phyloP scores from a whole-genome alignment of 2,797 vertebrate genomes.

The Phrynocephalus forsythii region DNA sequence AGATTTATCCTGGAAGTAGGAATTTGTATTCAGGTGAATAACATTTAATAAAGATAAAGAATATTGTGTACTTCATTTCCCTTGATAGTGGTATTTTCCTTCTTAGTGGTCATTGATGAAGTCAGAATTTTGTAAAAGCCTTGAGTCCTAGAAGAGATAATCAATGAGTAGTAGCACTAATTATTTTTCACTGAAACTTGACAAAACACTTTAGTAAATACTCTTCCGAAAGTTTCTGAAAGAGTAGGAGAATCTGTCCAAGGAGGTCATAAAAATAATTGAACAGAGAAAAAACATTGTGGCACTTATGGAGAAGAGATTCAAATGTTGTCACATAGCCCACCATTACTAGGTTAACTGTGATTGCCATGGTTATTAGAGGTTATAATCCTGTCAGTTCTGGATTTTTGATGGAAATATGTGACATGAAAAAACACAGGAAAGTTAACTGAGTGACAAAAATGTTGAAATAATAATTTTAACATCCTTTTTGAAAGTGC shows the following conservation, averaged over 20 bases:
- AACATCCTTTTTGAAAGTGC: too few species aligned
- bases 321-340: neutral
- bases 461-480: too few species aligned
- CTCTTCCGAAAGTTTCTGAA: neutral
- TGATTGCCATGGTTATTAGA: neutral
- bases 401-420: too few species aligned
- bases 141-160: neutral
- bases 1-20: too few species aligned
- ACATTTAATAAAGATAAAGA: too few species aligned
- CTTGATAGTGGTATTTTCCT: neutral
- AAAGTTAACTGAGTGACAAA: too few species aligned
- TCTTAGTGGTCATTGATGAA: neutral
- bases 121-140: neutral
- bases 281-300: neutral
- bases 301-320: too few species aligned
- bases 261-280: neutral
- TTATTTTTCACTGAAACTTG: neutral
- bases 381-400: neutral
- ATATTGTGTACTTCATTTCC: neutral
- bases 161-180: neutral
- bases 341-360: neutral
- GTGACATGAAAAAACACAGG: too few species aligned
- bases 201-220: too few species aligned
- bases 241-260: neutral
- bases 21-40: too few species aligned